phyloP scores from a whole-genome alignment of 2,113 vertebrate species.

The Promerops cafer region DNA sequence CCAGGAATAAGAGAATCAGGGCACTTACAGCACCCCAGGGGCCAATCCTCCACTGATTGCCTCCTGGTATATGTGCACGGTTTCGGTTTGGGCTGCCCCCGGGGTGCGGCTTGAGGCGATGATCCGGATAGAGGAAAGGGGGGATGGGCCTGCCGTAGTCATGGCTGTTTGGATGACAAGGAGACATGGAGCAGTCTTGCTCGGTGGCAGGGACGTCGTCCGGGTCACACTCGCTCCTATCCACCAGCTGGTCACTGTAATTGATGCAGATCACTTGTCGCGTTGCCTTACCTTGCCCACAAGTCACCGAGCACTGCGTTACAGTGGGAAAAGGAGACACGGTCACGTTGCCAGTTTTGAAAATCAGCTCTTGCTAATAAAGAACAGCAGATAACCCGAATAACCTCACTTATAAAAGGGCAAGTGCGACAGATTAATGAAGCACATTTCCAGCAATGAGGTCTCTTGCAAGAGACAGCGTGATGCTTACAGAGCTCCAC shows the following conservation, averaged over 20 bases:
- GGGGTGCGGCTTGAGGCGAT: conserved; percentile 70
- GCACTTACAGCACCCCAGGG: conserved; percentile 96
- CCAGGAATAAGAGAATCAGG: neutral
- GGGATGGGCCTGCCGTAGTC: conserved; percentile 65
- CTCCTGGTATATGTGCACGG: conserved; percentile 67
- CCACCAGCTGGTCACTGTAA: conserved; percentile 86
- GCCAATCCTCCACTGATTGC: conserved; percentile 93
- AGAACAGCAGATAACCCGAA: neutral
- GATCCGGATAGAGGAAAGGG: conserved; percentile 69
- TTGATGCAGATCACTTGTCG: conserved; percentile 90
- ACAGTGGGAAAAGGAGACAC: conserved; percentile 48
- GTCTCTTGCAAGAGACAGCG: neutral
- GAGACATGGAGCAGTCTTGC: conserved; percentile 91
- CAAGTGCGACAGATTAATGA: neutral
- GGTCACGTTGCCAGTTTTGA: neutral
- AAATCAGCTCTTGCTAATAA: neutral
- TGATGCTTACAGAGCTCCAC: conserved; percentile 87
- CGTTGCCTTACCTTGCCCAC: conserved; percentile 90
- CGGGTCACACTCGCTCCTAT: conserved; percentile 84
- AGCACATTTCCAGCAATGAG: neutral
- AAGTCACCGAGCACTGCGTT: conserved; percentile 89
- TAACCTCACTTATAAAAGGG: neutral
- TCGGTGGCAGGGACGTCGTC: conserved; percentile 84
- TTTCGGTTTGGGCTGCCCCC: conserved; percentile 50
- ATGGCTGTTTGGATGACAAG: conserved; percentile 82